These are phyloP conservation scores for Tachuris rubrigastra DNA, from an alignment of 2,113 vertebrate species.

Conservation along the genomic window DNA sequence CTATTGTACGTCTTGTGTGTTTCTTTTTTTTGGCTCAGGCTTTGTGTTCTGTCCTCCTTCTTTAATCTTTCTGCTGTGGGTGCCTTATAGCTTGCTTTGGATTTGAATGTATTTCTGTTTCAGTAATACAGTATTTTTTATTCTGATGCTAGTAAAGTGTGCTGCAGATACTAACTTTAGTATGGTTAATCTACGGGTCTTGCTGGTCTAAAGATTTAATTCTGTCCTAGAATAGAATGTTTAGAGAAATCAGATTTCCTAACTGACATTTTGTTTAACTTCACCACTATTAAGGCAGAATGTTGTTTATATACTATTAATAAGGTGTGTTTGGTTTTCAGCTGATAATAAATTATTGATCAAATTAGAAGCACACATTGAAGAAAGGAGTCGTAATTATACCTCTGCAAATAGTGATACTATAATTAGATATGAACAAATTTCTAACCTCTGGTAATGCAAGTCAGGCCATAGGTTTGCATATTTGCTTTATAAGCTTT, in stretches of 20 bases:
- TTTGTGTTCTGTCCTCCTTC: not conserved
- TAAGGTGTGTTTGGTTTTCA: not conserved
- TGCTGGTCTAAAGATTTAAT: not conserved
- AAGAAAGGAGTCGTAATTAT: constrained; percentile 46
- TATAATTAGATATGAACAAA: not conserved
- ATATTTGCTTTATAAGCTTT: not conserved
- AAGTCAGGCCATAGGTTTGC: not conserved
- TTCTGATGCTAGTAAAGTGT: not conserved
- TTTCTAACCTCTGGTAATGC: not conserved
- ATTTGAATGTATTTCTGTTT: not conserved
- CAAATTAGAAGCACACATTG: not conserved
- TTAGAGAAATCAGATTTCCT: not conserved
- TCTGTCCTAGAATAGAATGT: not conserved
- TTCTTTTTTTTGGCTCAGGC: not conserved
- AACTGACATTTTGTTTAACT: not conserved
- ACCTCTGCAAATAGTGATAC: constrained; percentile 4
- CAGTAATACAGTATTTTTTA: not conserved
- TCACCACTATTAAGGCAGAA: not conserved
- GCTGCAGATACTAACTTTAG: not conserved
- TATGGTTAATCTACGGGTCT: not conserved
- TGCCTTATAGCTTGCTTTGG: not conserved
- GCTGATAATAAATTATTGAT: not conserved
- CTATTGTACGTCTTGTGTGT: not conserved
- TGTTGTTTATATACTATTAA: not conserved
- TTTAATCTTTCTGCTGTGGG: not conserved